Conservation (phyloP, 1,140 invertebrate species). For the Platyscapa corneri region DNA sequence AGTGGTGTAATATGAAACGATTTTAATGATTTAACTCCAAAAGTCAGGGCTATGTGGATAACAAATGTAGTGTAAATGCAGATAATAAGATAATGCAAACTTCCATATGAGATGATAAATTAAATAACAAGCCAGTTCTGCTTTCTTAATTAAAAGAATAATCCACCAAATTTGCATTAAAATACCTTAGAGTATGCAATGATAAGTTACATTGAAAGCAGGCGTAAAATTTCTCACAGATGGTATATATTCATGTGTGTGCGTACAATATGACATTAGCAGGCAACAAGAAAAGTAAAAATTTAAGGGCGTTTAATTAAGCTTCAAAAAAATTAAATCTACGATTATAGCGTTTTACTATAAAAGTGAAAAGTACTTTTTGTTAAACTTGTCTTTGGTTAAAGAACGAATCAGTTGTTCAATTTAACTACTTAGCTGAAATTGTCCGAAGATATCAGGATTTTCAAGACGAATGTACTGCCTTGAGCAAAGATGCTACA, state of each 20-base stretch:
- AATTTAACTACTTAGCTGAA: no score
- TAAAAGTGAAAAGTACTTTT: background rate
- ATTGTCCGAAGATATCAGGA: no score
- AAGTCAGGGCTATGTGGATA: background rate
- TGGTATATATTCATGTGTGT: no score
- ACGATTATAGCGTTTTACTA: background rate
- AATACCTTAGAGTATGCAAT: background rate
- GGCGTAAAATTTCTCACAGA: background rate
- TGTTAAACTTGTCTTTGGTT: background rate
- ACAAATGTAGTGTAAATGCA: slow-evolving; percentile 11
- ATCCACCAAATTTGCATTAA: background rate
- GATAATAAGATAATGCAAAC: slow-evolving; percentile 27
- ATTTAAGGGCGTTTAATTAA: no score
- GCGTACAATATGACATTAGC: no score
- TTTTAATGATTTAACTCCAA: slow-evolving; percentile 5
- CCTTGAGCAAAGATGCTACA: no score
- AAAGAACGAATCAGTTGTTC: background rate
- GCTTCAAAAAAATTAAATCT: no score
- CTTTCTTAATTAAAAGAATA: background rate
- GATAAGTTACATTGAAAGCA: background rate
- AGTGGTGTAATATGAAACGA: background rate
- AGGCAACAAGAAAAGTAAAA: no score
- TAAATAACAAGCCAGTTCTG: slow-evolving; percentile 6
- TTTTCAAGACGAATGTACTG: no score
- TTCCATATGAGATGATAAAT: slow-evolving; percentile 6